Percentiles rank a stretch among this genome's conserved stretches.
Evolutionary conservation across 2,797 vertebrate genomes (phyloP).

Genomic region (Girardinus metallicus): DNA sequence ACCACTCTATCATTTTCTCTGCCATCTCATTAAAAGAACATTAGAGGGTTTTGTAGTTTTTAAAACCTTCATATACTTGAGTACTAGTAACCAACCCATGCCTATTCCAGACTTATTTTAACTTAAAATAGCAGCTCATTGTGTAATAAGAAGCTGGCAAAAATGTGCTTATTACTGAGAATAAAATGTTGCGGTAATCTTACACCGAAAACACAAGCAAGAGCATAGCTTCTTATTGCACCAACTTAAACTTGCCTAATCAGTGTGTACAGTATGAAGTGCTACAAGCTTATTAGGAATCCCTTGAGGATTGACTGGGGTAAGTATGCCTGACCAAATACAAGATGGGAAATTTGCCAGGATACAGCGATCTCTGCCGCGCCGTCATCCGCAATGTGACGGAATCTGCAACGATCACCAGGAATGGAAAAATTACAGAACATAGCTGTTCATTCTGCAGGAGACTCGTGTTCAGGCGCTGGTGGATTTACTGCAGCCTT

Average conservation of each 20-base stretch:
- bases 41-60: background rate
- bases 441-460: constrained; percentile 19
- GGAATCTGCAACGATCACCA: constrained; percentile 10
- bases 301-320: constrained; percentile 31
- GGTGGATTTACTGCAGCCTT: constrained; percentile 56
- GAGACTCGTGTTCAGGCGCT: constrained; percentile 40
- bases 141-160: background rate
- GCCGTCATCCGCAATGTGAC: constrained; percentile 6
- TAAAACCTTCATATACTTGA: background rate
- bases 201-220: constrained; percentile 4
- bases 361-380: constrained; percentile 12
- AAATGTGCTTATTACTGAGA: background rate
- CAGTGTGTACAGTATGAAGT: constrained; percentile 29
- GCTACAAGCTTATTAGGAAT: constrained; percentile 53
- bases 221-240: constrained; percentile 28
- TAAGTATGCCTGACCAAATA: constrained; percentile 34
- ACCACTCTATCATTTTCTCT: background rate
- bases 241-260: constrained; percentile 34
- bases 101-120: background rate
- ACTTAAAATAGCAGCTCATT: background rate
- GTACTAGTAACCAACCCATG: background rate
- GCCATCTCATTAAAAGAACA: background rate
- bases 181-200: background rate
- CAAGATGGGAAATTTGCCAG: constrained; percentile 24
- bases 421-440: constrained; percentile 3